These are phyloP conservation scores for Leptinotarsa haldemani DNA, from an alignment of 2,888 invertebrate genomes.

Conservation along the genomic window DNA sequence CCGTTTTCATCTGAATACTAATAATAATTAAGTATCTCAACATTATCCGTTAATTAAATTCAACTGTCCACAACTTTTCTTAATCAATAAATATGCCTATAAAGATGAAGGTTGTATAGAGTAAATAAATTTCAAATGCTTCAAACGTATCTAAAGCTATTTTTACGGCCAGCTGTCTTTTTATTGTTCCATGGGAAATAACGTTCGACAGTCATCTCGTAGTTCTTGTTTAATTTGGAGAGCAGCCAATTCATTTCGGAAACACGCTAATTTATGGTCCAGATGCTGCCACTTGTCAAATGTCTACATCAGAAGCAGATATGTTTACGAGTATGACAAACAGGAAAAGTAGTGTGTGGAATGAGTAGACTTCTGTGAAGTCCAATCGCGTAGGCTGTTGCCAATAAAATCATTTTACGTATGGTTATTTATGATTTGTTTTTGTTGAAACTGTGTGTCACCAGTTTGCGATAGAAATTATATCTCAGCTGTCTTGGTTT, in stretches of 20 bases:
- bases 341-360: neutral
- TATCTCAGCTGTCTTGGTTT: too few relatives aligned
- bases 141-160: neutral
- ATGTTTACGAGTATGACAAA: slow-evolving; percentile 15
- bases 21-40: too few relatives aligned
- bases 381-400: neutral
- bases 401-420: neutral
- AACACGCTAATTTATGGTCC: slow-evolving; percentile 10
- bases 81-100: neutral
- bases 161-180: slow-evolving; percentile 1
- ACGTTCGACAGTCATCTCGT: neutral
- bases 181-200: slow-evolving; percentile 5
- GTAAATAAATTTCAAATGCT: neutral
- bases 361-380: neutral
- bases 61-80: too few relatives aligned
- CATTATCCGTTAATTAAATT: too few relatives aligned
- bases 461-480: too few relatives aligned
- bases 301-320: slow-evolving; percentile 9
- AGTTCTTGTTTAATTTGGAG: slow-evolving; percentile 17
- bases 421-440: neutral
- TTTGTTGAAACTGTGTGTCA: too few relatives aligned
- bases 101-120: neutral
- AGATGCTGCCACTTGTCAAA: slow-evolving; percentile 18
- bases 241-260: slow-evolving; percentile 15
- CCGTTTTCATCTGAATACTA: too few relatives aligned